Percentiles rank a stretch among this genome's conserved stretches.
These are phyloP conservation scores for Catharus minimus DNA, from an alignment of 2,113 vertebrate species.

Conservation along the genomic window DNA sequence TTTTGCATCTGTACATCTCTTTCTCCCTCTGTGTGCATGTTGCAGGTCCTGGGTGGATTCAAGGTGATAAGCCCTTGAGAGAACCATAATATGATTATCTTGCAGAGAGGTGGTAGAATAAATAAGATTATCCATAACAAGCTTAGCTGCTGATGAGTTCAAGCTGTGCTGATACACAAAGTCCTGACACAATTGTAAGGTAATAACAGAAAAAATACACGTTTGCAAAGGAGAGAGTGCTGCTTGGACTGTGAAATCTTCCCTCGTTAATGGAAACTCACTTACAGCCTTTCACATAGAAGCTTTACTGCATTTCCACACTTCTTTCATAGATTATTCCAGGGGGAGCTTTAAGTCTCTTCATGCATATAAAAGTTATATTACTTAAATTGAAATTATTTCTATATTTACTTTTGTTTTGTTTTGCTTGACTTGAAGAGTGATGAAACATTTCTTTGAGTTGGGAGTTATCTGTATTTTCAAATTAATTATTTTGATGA, in stretches of 20 bases:
- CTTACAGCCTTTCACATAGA: neutral
- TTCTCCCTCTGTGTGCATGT: neutral
- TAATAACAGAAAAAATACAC: slow-evolving; percentile 1
- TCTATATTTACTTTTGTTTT: neutral
- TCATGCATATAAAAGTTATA: neutral
- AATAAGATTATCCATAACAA: slow-evolving; percentile 69
- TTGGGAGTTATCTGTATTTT: neutral
- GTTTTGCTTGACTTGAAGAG: neutral
- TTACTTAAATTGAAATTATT: neutral
- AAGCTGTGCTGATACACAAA: slow-evolving; percentile 49
- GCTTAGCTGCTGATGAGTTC: slow-evolving; percentile 59
- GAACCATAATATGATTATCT: slow-evolving; percentile 57
- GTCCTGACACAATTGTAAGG: slow-evolving; percentile 38
- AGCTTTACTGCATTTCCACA: neutral
- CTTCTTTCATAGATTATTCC: neutral
- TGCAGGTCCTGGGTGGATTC: slow-evolving; percentile 28
- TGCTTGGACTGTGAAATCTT: neutral
- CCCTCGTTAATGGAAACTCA: neutral
- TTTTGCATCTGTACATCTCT: neutral
- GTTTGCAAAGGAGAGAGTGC: neutral
- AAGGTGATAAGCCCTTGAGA: slow-evolving; percentile 68
- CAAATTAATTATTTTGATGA: neutral
- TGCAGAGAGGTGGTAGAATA: slow-evolving; percentile 42
- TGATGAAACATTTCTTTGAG: neutral
- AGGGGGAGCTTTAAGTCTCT: accelerated